A percentile compares a stretch with the other conserved stretches of the same genome.
Evolutionary conservation across 92 coral and sea anemone genomes (phyloP).

Genomic region (Palythoa grandis): DNA sequence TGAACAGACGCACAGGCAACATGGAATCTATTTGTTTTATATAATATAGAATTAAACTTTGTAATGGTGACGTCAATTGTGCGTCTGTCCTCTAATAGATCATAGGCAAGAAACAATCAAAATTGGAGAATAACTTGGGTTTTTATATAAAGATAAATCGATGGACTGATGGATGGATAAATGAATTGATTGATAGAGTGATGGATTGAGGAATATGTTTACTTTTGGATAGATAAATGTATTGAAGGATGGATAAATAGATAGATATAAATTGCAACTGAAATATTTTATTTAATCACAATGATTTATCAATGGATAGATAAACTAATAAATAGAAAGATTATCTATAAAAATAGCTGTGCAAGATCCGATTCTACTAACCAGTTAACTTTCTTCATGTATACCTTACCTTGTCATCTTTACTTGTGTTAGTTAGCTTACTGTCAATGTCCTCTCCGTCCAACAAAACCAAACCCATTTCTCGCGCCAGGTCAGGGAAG

Average conservation of each 20-base stretch:
- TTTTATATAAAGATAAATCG: neutral
- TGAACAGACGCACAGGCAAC: too few relatives aligned
- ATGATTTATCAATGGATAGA: neutral
- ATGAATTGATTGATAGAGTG: neutral
- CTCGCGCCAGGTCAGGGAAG: constrained; percentile 94
- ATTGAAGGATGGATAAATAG: neutral
- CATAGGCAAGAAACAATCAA: too few relatives aligned
- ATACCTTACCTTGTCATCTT: constrained; percentile 76
- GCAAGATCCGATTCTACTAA: too few relatives aligned
- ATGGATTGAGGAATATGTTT: neutral
- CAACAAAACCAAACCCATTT: constrained; percentile 92
- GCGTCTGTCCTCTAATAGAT: too few relatives aligned
- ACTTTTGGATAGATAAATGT: neutral
- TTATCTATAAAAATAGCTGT: neutral
- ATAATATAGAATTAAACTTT: too few relatives aligned
- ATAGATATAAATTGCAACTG: neutral
- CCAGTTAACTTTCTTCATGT: too few relatives aligned
- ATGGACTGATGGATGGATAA: neutral
- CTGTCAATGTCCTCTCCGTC: constrained; percentile 56
- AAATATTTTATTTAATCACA: too few relatives aligned
- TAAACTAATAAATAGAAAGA: neutral
- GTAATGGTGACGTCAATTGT: too few relatives aligned
- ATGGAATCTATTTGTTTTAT: too few relatives aligned
- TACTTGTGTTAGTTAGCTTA: constrained; percentile 62
- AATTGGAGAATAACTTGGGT: too few relatives aligned